Base-by-base conservation (phyloP, 1,140 invertebrate genomes). In the Macrotrachela quadricornifera region DNA sequence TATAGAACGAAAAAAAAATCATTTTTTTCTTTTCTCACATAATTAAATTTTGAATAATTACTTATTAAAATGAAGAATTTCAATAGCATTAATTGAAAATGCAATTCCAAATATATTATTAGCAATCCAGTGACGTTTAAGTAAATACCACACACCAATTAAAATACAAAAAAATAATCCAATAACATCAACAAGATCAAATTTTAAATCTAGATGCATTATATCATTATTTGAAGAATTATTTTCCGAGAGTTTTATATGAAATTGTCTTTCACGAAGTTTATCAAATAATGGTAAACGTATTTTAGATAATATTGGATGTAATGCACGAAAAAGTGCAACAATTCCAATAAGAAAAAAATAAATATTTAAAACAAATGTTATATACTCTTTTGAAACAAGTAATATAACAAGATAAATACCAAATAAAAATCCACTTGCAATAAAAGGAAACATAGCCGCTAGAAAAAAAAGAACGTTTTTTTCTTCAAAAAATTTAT, bases 21-120 rank as follows among this genome's bases (percentile, higher is more conserved):
- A n/a, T n/a, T n/a, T n/a, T n/a, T n/a, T n/a, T n/a, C n/a, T n/a
- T n/a, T n/a, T n/a, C n/a, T n/a, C n/a, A n/a, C n/a, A n/a, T 30
- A 30, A 30, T 30, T 8, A 30, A 30, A 30, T 30, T 30, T 30
- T 30, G 8, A 30, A 30, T 30, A 30, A 30, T 30, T 30, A 30
- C 21, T 30, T 94, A 70, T 96, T 96, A 16, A 99, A 72, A 65
- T 95, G 86, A 40, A 99, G 74, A 30, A 96, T 72, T 70, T 99
- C 94, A 40, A 99, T 85, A 47, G 88, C 94, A 70, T 94, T 96
- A 45, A 97, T 79, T 13, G 92, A 85, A 73, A 99, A 97, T 10
- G 91, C 91, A 54, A 99, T 77, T 8, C 90, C 94, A 73, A 99
- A 88, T 46, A 99, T 71, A 69, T 99, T 96, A 73, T 99, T 99